Conservation (phyloP, 2,797 vertebrate species). For the Malurus splendens region DNA sequence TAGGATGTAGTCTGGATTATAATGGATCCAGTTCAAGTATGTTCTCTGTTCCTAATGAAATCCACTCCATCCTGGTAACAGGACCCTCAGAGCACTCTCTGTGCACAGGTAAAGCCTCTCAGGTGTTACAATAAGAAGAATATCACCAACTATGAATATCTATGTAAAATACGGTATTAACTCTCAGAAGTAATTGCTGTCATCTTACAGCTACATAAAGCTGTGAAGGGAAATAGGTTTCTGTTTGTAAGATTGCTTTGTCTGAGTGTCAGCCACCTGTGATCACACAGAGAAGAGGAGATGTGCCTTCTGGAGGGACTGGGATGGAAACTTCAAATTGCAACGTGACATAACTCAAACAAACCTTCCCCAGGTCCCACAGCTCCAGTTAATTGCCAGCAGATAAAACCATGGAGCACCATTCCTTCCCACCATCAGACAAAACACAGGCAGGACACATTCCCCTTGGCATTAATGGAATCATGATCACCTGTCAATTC, state of each 20-base stretch:
- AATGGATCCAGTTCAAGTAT: not conserved
- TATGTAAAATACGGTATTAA: not conserved
- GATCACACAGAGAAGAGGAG: not conserved
- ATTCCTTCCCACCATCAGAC: not conserved
- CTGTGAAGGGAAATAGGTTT: not conserved
- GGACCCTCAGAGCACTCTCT: not conserved
- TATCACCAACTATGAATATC: not conserved
- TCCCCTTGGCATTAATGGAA: not conserved
- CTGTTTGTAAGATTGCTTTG: not conserved
- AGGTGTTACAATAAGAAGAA: not conserved
- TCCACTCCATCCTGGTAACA: not conserved
- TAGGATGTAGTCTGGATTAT: not conserved
- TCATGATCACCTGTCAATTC: constrained; percentile 65
- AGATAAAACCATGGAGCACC: not conserved
- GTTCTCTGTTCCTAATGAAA: not conserved
- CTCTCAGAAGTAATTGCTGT: constrained; percentile 15
- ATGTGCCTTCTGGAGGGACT: not conserved
- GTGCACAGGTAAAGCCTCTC: not conserved
- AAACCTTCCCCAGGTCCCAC: not conserved
- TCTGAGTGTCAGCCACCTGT: not conserved
- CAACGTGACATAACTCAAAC: not conserved
- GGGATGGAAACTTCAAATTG: not conserved
- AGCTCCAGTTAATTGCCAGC: not conserved
- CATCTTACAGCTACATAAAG: not conserved
- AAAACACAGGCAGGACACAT: not conserved